Evolutionary conservation across 2,888 invertebrate genomes (phyloP).

Genomic region (Stenurella melanura): DNA sequence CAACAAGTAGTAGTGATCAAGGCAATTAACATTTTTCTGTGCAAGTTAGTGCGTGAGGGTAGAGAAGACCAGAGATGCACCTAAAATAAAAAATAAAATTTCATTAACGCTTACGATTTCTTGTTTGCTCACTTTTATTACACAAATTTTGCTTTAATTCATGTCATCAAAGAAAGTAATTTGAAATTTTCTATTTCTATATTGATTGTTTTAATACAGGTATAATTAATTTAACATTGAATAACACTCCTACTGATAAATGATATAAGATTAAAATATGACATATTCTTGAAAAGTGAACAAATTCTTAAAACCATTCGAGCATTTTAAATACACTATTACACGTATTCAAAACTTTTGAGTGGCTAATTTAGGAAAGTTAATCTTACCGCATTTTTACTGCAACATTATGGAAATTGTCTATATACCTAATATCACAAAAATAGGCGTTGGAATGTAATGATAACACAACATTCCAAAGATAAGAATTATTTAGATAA

Average conservation of each 20-base stretch:
- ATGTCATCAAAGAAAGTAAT: too few relatives aligned
- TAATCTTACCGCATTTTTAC: conserved; percentile 34
- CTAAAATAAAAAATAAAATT: not conserved
- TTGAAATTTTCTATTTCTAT: too few relatives aligned
- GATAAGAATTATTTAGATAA: conserved; percentile 40
- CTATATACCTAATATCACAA: conserved; percentile 22
- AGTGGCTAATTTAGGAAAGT: conserved; percentile 9
- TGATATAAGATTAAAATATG: too few relatives aligned
- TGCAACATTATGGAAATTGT: conserved; percentile 30
- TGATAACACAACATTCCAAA: conserved; percentile 33
- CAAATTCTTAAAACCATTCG: too few relatives aligned
- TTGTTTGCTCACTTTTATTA: too few relatives aligned
- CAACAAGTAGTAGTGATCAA: not conserved
- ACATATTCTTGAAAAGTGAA: too few relatives aligned
- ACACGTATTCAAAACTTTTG: not conserved
- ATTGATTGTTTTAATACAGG: too few relatives aligned
- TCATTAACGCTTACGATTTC: too few relatives aligned
- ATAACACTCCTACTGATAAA: too few relatives aligned
- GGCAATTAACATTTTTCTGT: not conserved
- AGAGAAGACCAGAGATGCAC: not conserved
- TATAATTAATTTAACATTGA: too few relatives aligned
- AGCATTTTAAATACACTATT: too few relatives aligned
- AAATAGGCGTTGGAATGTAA: conserved; percentile 38
- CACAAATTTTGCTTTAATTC: too few relatives aligned
- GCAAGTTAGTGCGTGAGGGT: not conserved